Evolutionary conservation across 2,888 invertebrate genomes (phyloP).

Genomic region (Lysandra bellargus): DNA sequence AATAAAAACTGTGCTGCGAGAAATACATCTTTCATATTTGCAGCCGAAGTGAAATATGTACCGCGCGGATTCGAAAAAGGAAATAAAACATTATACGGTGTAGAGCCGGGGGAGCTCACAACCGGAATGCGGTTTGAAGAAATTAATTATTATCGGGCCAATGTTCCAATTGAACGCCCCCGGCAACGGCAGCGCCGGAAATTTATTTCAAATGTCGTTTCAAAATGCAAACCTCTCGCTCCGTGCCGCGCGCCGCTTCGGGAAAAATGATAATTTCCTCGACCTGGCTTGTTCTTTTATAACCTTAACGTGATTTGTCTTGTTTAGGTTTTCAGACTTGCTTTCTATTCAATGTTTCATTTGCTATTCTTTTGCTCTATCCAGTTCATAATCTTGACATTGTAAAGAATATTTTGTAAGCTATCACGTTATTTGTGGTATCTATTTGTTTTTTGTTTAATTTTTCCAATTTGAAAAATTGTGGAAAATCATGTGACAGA

Average conservation of each 20-base stretch:
- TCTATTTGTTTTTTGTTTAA: too few species aligned
- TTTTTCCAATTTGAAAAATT: too few species aligned
- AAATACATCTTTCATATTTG: slow-evolving; percentile 31
- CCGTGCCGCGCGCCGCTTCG: slow-evolving; percentile 46
- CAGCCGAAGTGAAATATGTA: slow-evolving; percentile 28
- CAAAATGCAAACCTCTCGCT: slow-evolving; percentile 60
- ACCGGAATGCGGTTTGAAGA: slow-evolving; percentile 53
- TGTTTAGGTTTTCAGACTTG: slow-evolving; percentile 7
- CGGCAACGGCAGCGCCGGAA: slow-evolving; percentile 59
- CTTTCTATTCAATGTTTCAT: not conserved
- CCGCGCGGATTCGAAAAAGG: slow-evolving; percentile 26
- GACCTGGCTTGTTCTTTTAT: slow-evolving; percentile 23
- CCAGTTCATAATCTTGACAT: not conserved
- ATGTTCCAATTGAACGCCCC: slow-evolving; percentile 72
- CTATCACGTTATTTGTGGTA: too few species aligned
- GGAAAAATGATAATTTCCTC: slow-evolving; percentile 66
- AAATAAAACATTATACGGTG: slow-evolving; percentile 20
- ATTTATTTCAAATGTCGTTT: slow-evolving; percentile 76
- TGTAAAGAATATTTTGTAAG: not conserved
- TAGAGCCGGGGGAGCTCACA: slow-evolving; percentile 32
- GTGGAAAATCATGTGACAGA: too few species aligned
- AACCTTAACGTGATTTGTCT: slow-evolving; percentile 30
- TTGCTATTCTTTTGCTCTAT: not conserved
- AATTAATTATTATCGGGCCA: slow-evolving; percentile 75
- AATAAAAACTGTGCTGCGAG: slow-evolving; percentile 7